These are phyloP conservation scores for Akabosia matsudoensis DNA, from an alignment of 1,140 invertebrate species.

Conservation along the genomic window DNA sequence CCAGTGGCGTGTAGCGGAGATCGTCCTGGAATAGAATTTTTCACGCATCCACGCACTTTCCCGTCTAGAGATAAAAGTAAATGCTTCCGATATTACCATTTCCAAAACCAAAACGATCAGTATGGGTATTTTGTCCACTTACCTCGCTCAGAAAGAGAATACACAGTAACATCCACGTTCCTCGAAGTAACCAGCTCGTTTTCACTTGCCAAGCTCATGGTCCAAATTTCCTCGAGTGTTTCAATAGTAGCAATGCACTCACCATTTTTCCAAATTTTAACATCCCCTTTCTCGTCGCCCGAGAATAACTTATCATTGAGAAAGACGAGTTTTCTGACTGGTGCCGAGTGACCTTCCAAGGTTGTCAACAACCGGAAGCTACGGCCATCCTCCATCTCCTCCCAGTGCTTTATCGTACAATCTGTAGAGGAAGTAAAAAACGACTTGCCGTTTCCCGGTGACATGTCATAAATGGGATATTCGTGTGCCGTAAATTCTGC, in stretches of 20 bases:
- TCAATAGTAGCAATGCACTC: neutral
- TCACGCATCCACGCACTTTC: neutral
- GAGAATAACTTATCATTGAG: neutral
- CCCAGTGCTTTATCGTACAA: slow-evolving; percentile 25
- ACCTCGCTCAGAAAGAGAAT: neutral
- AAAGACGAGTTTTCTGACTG: neutral
- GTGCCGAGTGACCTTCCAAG: slow-evolving; percentile 17
- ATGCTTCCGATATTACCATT: too few relatives aligned
- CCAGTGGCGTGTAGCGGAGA: neutral
- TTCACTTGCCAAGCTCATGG: neutral
- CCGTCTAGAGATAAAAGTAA: neutral
- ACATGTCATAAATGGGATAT: slow-evolving; percentile 19
- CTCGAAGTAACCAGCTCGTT: neutral
- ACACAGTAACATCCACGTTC: neutral
- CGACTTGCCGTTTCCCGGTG: neutral
- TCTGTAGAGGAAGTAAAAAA: slow-evolving; percentile 23
- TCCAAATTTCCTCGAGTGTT: slow-evolving; percentile 18
- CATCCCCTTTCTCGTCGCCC: slow-evolving; percentile 13
- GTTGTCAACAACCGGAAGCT: neutral
- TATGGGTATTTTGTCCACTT: too few relatives aligned
- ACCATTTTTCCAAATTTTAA: slow-evolving; percentile 2
- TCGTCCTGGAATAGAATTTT: slow-evolving; percentile 9
- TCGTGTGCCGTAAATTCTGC: neutral
- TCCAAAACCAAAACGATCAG: too few relatives aligned
- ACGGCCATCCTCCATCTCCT: neutral